phyloP scores from a whole-genome alignment of 2,797 vertebrate genomes.

The Bradypus variegatus region DNA sequence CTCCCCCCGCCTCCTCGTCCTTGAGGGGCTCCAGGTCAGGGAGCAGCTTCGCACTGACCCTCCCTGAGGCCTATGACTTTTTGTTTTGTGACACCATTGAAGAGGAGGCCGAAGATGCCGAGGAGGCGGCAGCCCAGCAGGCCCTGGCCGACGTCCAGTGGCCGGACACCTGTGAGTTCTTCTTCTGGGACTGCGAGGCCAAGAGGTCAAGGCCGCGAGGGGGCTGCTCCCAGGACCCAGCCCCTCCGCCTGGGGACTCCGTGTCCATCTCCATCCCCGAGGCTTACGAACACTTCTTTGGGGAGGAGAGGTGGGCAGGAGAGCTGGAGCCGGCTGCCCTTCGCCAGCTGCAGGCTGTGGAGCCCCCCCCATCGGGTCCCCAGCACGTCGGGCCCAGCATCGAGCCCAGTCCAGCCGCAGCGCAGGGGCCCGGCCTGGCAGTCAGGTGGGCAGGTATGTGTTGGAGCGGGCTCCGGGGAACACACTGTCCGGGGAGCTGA shows the following conservation, averaged over 20 bases:
- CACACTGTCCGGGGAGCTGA: slow-evolving; percentile 21
- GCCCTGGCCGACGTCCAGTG: slow-evolving; percentile 60
- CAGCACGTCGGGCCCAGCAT: neutral
- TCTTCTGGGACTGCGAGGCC: slow-evolving; percentile 68
- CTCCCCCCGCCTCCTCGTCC: neutral
- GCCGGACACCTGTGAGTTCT: slow-evolving; percentile 76
- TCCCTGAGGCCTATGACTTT: slow-evolving; percentile 87
- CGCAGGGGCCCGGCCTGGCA: neutral
- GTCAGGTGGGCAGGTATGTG: slow-evolving; percentile 51
- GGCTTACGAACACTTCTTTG: slow-evolving; percentile 78
- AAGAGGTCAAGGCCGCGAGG: neutral
- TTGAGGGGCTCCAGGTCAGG: neutral
- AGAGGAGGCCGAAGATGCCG: slow-evolving; percentile 33
- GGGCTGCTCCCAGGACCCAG: accelerated
- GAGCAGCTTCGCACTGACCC: slow-evolving; percentile 68
- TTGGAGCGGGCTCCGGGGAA: neutral
- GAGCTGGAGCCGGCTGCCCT: neutral
- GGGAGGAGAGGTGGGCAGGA: neutral
- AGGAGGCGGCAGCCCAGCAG: neutral
- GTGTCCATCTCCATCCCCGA: slow-evolving; percentile 72
- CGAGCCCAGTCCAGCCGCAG: neutral
- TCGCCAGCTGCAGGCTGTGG: neutral
- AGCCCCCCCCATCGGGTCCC: neutral
- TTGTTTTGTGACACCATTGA: slow-evolving; percentile 82
- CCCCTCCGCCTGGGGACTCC: neutral